Percentiles rank a stretch among this genome's conserved stretches.
phyloP scores from a whole-genome alignment of 1,140 invertebrate species.

The Drosophila sechellia region DNA sequence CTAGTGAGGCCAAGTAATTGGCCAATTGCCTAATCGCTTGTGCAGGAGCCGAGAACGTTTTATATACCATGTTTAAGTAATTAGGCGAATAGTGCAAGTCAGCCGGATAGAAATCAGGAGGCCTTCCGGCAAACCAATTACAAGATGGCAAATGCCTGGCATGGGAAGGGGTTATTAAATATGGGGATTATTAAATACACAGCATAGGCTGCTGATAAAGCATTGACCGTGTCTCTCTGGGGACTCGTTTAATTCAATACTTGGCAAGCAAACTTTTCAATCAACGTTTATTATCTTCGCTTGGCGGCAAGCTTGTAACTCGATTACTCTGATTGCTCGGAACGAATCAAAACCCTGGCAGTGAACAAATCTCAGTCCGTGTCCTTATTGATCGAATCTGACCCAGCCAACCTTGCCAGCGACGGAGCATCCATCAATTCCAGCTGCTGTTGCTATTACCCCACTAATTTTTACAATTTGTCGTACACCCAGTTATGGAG shows the following conservation, averaged over 20 bases:
- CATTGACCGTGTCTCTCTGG: neutral
- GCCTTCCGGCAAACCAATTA: conserved; percentile 8
- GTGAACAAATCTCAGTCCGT: conserved; percentile 36
- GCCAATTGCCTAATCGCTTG: conserved; percentile 55
- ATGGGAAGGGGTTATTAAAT: neutral
- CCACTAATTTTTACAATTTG: conserved; percentile 66
- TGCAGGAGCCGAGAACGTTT: conserved; percentile 25
- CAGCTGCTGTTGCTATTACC: conserved; percentile 28
- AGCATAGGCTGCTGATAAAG: neutral
- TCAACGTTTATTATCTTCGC: conserved; percentile 51
- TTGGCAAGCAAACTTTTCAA: conserved; percentile 24
- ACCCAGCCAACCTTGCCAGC: neutral
- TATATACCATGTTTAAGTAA: conserved; percentile 30
- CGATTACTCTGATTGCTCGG: conserved; percentile 49
- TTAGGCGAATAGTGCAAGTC: conserved; percentile 35
- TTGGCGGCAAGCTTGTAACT: conserved; percentile 42
- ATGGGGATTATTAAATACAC: no score
- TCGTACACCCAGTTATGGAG: conserved; percentile 68
- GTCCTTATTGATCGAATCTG: conserved; percentile 36
- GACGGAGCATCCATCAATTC: conserved; percentile 41
- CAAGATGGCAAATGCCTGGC: neutral
- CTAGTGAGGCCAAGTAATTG: conserved; percentile 36
- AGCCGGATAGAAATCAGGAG: conserved; percentile 11
- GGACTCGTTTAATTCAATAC: conserved; percentile 9
- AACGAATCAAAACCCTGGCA: conserved; percentile 42